phyloP scores from a whole-genome alignment of 2,113 vertebrate species.

The Urocolius indicus region DNA sequence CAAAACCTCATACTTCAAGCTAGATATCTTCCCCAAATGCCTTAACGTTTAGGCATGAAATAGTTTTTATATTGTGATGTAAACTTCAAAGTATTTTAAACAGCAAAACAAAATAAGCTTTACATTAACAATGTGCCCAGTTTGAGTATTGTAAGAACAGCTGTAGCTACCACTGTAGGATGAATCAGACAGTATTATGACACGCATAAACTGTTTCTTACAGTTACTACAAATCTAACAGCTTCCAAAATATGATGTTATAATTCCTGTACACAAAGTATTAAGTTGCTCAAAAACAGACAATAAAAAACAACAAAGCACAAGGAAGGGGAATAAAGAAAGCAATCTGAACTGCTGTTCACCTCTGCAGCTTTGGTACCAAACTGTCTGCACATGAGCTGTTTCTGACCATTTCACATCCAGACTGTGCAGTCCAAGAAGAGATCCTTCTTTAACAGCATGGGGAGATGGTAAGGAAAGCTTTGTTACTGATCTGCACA shows the following conservation, averaged over 20 bases:
- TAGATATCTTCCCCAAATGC: conserved; percentile 7
- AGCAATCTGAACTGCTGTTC: not conserved
- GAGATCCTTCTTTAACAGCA: not conserved
- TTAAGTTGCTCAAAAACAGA: not conserved
- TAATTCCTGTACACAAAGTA: not conserved
- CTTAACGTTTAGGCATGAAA: not conserved
- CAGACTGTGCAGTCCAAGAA: not conserved
- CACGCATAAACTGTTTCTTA: not conserved
- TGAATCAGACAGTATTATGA: not conserved
- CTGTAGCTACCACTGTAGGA: not conserved
- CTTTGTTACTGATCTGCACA: not conserved
- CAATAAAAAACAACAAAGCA: not conserved
- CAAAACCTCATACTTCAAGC: not conserved
- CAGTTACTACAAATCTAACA: not conserved
- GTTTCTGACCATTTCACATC: not conserved
- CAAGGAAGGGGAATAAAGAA: not conserved
- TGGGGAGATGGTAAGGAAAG: not conserved
- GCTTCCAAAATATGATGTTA: not conserved
- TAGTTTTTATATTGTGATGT: not conserved
- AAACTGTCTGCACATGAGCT: not conserved
- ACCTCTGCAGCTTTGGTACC: not conserved
- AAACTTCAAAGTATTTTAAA: not conserved
- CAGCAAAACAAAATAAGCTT: not conserved
- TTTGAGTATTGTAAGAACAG: not conserved
- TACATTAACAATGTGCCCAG: not conserved